Evolutionary conservation across 30 jellyfish, hydroid and myxozoan genomes (phyloP), one percentile per base, ranked within the genome.

Genomic region (Calvadosia cruxmelitensis): DNA sequence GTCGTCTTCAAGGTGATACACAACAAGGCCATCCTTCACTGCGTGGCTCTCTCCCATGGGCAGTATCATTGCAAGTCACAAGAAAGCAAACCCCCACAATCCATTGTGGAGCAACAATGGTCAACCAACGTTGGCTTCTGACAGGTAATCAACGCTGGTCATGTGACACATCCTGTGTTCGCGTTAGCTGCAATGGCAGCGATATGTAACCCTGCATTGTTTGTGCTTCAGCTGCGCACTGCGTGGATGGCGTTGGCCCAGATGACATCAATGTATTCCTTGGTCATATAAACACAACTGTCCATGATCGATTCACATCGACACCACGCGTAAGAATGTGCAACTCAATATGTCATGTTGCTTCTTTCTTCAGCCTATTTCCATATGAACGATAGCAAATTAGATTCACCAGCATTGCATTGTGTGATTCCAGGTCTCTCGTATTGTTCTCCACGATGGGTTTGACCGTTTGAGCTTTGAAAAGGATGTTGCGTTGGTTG

Each of bases 31-130:
- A 5, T 42, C 15, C 20, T 20, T 42, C 57, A 42, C 10, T 5
- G 57, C 57, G 57, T 42, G 57, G 57, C 20, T 42, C 57, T 42
- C 57, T 42, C 15, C 57, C 57, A 42, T 42, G 57, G 57, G 20
- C 20, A 5, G 57, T 20, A 42, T n/a, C 57, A 42, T 42, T 20
- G 10, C 20, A 42, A 20, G 10, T 5, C 20, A 5, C 57, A 42
- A 42, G 20, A 20, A 20, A 42, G 20, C 57, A 42, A 42, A 42
- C 57, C 10, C 10, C 20, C 57, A 42, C n/a, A n/a, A 42, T 20
- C 10, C 15, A 20, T 20, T 42, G 57, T 42, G 57, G 57, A 42
- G 57, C 57, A 20, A 5, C 57, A 10, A 5, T 42, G 20, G 20
- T 42, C 10, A 20, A 10, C 10, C 15, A 42, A 10, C 10, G 57